Base-by-base conservation (phyloP, 2,113 vertebrate genomes). In the Chunga burmeisteri region DNA sequence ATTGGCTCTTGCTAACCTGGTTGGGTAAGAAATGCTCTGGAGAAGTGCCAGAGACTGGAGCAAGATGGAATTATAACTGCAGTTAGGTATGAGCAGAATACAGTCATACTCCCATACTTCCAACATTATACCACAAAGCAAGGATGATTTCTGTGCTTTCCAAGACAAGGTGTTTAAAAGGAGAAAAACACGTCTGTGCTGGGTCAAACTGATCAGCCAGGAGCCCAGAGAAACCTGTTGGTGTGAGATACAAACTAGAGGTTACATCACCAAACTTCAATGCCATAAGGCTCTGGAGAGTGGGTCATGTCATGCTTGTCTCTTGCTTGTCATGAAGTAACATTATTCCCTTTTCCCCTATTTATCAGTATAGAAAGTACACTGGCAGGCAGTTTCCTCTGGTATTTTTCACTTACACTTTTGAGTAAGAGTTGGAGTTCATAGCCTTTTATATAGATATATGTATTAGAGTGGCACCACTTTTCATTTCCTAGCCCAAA, bases 1-100 rank as follows among this genome's bases (percentile, higher is more conserved):
- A 58, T 18, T 83, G 74, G 58, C 30, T 92, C 93, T 79, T 58
- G 68, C 34, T 81, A 58, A 11, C 21, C 23, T 10, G 10, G 3
- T 66, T 88, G 74, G 65, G 13, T 94, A 81, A 27, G 79, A 80
- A 88, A 34, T 34, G 25, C 50, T 90, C 75, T 81, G 78, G 50
- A 7, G 71, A 55, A 88, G 14, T 73, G 71, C 50, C 66, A 80
- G 71, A 56, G 40, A 29, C 16, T 38, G 58, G 58, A 83, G n/a
- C 12, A 81, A 88, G 55, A 13, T 50, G 63, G 63, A 72, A 34
- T 78, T 73, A 22, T 6, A 66, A 23, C 36, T 8, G 2, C 2
- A 6, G 74, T 49, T 47, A 58, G 8, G 10, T 61, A n/a, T 44
- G 50, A 94, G 55, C 62, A 82, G 84, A 55, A 38, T 47, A 52